Evolutionary conservation across 2,797 vertebrate genomes (phyloP).

Genomic region (Falco novaeseelandiae): DNA sequence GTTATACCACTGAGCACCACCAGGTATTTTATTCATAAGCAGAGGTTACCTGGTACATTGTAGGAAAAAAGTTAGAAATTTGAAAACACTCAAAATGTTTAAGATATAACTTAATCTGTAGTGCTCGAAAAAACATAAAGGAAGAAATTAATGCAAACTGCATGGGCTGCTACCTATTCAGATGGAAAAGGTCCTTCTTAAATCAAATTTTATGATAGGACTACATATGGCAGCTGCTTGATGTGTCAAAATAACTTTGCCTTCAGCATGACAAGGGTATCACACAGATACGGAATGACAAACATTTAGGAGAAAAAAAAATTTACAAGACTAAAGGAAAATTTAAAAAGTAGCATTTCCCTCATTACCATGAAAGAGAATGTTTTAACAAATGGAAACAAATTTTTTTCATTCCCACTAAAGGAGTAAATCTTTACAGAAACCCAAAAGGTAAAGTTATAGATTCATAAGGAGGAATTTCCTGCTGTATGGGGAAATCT

Average conservation of each 20-base stretch:
- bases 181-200: not conserved
- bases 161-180: not conserved
- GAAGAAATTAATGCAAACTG: not conserved
- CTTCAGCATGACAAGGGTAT: not conserved
- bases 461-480: not conserved
- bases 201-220: not conserved
- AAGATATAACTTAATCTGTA: not conserved
- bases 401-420: not conserved
- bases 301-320: not conserved
- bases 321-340: not conserved
- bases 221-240: not conserved
- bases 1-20: not conserved
- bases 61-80: not conserved
- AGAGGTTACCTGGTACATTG: not conserved
- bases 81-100: not conserved
- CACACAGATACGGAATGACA: not conserved
- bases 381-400: not conserved
- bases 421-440: not conserved
- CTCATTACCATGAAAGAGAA: not conserved
- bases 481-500: not conserved
- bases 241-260: constrained; percentile 6
- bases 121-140: not conserved
- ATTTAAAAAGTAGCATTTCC: not conserved
- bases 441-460: not conserved
- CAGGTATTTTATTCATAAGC: not conserved